These are phyloP conservation scores for Nyctalus aviator DNA, from an alignment of 2,797 vertebrate genomes.

Conservation along the genomic window DNA sequence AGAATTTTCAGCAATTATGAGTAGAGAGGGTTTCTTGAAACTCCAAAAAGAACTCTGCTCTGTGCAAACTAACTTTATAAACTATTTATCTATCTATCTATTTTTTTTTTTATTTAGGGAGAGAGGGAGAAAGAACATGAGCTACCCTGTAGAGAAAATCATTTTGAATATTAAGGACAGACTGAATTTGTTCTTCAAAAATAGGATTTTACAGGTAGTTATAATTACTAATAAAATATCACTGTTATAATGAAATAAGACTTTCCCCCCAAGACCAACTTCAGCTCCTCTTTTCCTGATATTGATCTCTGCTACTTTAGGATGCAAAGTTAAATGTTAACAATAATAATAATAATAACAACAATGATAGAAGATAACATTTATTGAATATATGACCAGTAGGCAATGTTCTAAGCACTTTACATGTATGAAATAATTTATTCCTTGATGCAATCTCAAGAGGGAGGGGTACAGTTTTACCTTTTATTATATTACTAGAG, in stretches of 20 bases:
- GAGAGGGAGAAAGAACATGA: background rate
- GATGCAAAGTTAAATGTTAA: background rate
- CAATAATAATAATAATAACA: background rate
- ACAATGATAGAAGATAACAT: background rate
- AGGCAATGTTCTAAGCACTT: background rate
- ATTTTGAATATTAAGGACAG: background rate
- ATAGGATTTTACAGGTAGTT: slow-evolving; percentile 19
- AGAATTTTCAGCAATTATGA: slow-evolving; percentile 45
- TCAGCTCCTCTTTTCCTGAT: background rate
- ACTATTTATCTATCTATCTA: background rate
- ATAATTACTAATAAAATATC: background rate
- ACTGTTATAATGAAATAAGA: background rate
- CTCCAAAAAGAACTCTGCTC: background rate
- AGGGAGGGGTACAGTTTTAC: background rate
- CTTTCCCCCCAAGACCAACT: background rate
- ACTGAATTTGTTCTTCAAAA: slow-evolving; percentile 27
- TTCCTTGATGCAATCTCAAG: background rate
- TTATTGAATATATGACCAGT: background rate
- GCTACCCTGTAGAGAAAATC: background rate
- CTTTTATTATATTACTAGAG: background rate
- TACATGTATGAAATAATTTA: background rate
- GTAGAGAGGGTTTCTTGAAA: slow-evolving; percentile 11
- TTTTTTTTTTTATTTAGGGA: too few species aligned
- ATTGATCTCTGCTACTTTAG: background rate
- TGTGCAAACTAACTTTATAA: slow-evolving; percentile 25